These are phyloP conservation scores for Drosophila persimilis DNA, from an alignment of 1,140 invertebrate species.

Conservation along the genomic window DNA sequence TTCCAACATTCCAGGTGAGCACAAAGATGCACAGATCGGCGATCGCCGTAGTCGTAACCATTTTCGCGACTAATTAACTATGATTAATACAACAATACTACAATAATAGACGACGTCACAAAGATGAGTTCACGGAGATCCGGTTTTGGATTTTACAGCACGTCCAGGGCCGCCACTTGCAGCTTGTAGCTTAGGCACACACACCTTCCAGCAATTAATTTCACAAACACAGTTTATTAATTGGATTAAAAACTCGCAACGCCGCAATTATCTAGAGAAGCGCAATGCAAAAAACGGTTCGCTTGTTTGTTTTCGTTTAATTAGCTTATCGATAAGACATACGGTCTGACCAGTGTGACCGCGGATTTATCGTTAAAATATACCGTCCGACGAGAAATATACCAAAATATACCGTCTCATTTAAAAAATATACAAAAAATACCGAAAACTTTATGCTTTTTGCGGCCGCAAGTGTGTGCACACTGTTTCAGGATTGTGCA, in stretches of 20 bases:
- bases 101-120: conserved; percentile 25
- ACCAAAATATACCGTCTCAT: too few species aligned
- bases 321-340: too few species aligned
- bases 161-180: conserved; percentile 2
- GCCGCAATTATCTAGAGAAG: neutral
- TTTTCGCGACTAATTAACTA: conserved; percentile 56
- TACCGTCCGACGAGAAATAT: too few species aligned
- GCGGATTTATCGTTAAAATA: too few species aligned
- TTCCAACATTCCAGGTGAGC: conserved; percentile 93
- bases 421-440: too few species aligned
- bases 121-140: conserved; percentile 42
- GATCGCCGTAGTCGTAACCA: conserved; percentile 51
- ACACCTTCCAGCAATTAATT: conserved; percentile 14
- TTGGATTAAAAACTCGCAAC: neutral
- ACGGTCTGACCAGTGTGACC: too few species aligned
- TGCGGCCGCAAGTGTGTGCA: conserved; percentile 1
- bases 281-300: neutral
- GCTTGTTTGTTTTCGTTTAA: neutral
- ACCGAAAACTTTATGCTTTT: too few species aligned
- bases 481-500: conserved; percentile 20
- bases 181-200: neutral
- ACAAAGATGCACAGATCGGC: conserved; percentile 86
- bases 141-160: conserved; percentile 25
- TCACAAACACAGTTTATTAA: neutral
- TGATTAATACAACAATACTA: conserved; percentile 45